Evolutionary conservation across 2,113 vertebrate genomes (phyloP).

Genomic region (Pachycephala philippinensis): DNA sequence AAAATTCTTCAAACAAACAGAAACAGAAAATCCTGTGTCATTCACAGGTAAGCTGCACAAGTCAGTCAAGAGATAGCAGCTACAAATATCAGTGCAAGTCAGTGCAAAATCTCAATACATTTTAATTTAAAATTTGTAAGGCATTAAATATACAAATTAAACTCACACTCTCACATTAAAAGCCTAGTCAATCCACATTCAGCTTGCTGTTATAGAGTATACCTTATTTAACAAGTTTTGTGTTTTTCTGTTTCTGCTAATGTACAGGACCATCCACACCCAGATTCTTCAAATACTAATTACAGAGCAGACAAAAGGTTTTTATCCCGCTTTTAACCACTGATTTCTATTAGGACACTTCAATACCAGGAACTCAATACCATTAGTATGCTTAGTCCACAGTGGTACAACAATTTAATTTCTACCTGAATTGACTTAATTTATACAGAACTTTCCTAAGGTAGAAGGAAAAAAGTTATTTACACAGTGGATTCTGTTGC

Average conservation of each 20-base stretch:
- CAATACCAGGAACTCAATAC: neutral
- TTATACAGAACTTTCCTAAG: neutral
- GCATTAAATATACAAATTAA: neutral
- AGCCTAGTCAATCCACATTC: neutral
- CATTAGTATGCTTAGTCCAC: neutral
- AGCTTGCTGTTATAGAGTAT: neutral
- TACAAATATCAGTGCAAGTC: neutral
- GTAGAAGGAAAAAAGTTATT: neutral
- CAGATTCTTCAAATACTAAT: neutral
- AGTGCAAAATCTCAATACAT: neutral
- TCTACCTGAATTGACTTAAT: neutral
- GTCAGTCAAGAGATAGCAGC: neutral
- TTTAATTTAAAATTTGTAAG: neutral
- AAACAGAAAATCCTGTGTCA: neutral
- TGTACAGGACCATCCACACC: accelerated
- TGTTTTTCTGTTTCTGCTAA: neutral
- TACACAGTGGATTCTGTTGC: neutral
- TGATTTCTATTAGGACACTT: neutral
- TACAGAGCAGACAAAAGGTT: neutral
- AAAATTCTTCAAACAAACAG: neutral
- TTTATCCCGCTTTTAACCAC: neutral
- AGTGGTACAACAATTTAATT: neutral
- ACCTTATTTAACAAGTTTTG: too few species aligned
- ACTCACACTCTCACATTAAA: neutral
- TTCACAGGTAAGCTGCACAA: neutral